These are phyloP conservation scores for Tragopan temminckii DNA, from an alignment of 2,797 vertebrate species.

Conservation along the genomic window DNA sequence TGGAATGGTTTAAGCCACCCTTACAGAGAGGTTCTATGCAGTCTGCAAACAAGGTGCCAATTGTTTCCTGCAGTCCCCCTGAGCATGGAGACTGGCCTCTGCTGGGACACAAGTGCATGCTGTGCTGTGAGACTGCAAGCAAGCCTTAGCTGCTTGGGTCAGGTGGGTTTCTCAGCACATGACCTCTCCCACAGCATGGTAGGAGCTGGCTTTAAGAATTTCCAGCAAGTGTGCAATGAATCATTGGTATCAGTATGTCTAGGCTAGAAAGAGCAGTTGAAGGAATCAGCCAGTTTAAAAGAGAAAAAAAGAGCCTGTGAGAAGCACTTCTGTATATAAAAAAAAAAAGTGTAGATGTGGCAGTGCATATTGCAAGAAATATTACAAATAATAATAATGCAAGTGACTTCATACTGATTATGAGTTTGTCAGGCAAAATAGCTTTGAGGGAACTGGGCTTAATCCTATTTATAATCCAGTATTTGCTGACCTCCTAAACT, in stretches of 20 bases:
- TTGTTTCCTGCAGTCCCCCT: neutral
- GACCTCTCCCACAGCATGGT: neutral
- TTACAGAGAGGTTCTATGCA: neutral
- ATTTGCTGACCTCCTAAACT: neutral
- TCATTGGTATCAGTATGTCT: neutral
- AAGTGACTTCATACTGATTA: neutral
- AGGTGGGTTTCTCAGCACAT: rapidly evolving
- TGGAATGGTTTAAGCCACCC: neutral
- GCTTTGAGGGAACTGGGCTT: neutral
- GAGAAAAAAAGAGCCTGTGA: neutral
- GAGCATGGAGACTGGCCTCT: neutral
- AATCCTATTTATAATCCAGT: neutral
- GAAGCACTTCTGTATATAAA: neutral
- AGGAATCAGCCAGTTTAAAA: neutral
- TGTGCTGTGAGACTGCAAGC: neutral
- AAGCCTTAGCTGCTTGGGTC: neutral
- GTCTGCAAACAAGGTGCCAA: neutral
- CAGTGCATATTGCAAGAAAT: neutral
- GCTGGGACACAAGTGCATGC: rapidly evolving
- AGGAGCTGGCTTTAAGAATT: neutral
- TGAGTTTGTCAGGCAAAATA: neutral
- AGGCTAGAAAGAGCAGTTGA: neutral
- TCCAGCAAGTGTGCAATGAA: neutral
- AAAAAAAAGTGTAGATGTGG: neutral
- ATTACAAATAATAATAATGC: neutral